A percentile compares a stretch with the other conserved stretches of the same genome.
Evolutionary conservation across 2,888 invertebrate genomes (phyloP).

Genomic region (Taphrorychus bicolor): DNA sequence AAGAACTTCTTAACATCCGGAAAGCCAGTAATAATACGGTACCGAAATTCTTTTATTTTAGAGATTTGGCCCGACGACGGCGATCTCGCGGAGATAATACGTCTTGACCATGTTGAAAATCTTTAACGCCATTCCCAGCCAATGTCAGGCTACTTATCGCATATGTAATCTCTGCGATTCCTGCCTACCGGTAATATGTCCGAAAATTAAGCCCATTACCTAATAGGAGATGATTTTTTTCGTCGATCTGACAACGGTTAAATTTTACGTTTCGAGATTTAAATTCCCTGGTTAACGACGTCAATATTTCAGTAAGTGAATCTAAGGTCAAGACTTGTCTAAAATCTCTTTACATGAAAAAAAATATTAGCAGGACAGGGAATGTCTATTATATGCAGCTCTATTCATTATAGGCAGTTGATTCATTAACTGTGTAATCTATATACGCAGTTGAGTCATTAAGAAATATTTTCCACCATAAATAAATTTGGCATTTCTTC

Average conservation of each 20-base stretch:
- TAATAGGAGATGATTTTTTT: slow-evolving; percentile 14
- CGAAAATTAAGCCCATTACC: slow-evolving; percentile 29
- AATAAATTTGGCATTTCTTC: no score
- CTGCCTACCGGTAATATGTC: slow-evolving; percentile 36
- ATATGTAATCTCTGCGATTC: slow-evolving; percentile 30
- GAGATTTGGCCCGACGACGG: slow-evolving; percentile 32
- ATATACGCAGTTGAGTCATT: no score
- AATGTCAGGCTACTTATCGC: slow-evolving; percentile 32
- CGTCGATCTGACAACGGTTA: background rate
- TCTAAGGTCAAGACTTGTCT: no score
- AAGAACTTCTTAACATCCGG: background rate
- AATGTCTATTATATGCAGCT: no score
- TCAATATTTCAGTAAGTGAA: background rate
- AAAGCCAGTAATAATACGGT: slow-evolving; percentile 33
- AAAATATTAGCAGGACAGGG: no score
- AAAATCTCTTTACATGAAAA: no score
- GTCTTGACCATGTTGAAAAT: slow-evolving; percentile 38
- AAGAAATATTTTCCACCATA: no score
- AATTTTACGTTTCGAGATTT: background rate
- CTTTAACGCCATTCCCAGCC: slow-evolving; percentile 36
- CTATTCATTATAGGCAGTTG: no score
- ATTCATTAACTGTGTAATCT: no score
- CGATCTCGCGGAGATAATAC: slow-evolving; percentile 28
- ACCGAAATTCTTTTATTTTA: slow-evolving; percentile 32
- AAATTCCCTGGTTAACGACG: background rate